These are phyloP conservation scores for Montipora capitata DNA, from an alignment of 92 coral and sea anemone species.

Conservation along the genomic window DNA sequence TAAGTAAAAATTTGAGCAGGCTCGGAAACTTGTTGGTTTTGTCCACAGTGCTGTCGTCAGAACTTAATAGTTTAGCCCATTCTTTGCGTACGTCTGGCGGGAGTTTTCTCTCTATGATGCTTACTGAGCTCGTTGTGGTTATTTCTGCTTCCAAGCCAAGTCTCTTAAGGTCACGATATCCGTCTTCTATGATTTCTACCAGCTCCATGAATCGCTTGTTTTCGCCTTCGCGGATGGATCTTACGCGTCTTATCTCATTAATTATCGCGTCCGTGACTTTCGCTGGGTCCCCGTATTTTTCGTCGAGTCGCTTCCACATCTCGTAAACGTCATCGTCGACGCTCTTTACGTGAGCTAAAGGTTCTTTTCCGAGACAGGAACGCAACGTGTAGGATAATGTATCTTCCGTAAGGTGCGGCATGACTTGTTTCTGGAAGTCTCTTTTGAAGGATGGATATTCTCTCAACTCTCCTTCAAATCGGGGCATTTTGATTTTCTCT, in stretches of 20 bases:
- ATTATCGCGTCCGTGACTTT: constrained; percentile 52
- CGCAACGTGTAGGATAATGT: too few species aligned
- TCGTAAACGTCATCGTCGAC: constrained; percentile 63
- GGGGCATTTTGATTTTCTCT: too few species aligned
- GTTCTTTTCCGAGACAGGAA: too few species aligned
- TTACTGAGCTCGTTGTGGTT: constrained; percentile 79
- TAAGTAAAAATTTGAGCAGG: constrained; percentile 55
- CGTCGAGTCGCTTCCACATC: constrained; percentile 38
- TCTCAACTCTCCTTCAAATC: too few species aligned
- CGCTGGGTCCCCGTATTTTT: too few species aligned
- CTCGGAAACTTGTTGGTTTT: constrained; percentile 1
- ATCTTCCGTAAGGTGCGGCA: too few species aligned
- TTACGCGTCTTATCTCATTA: constrained; percentile 25
- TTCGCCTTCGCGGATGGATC: constrained; percentile 66
- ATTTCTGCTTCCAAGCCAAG: constrained; percentile 53
- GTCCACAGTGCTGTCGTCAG: constrained; percentile 42
- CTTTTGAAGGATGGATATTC: too few species aligned
- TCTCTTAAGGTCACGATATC: too few species aligned
- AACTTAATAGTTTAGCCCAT: constrained; percentile 11
- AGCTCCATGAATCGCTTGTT: constrained; percentile 58
- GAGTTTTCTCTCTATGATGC: constrained; percentile 1
- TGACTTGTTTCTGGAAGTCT: too few species aligned
- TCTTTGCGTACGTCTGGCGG: background rate
- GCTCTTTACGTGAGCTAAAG: background rate
- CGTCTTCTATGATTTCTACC: too few species aligned